Base-by-base conservation (phyloP, 2,797 vertebrate genomes). In the Gadopsis bispinosus region DNA sequence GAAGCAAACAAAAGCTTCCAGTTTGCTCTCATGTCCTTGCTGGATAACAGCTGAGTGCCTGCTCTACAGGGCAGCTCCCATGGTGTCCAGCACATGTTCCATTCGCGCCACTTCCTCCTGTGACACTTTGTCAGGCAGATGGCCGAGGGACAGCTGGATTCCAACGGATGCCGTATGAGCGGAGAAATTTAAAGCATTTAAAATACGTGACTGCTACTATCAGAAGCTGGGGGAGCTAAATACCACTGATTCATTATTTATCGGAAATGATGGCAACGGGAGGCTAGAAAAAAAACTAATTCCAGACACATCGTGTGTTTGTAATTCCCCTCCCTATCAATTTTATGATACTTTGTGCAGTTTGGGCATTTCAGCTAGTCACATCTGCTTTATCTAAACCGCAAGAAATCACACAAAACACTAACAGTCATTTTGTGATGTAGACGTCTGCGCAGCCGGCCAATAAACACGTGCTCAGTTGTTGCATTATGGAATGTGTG, bases 391-490 rank as follows among this genome's bases (percentile, higher is more conserved):
- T 86, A 79, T 90, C 77, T 85, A 88, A 89, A 93, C 88, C 90
- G 91, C 81, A 54, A 88, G 88, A 92, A 89, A 83, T 89, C 83
- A 79, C 84, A 67, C 62, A 62, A 89, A 92, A 93, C 86, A 91
- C 83, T 88, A 88, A 88, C 86, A 86, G 87, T 90, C 85, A 65
- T 69, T 62, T 81, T 79, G 77, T 94, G 89, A 94, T 92, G 75
- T 83, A 94, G 73, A 87, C 55, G 88, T 92, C 88, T 88, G 89
- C 62, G 22, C 47, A 6, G 64, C 68, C 60, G 60, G 90, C 93
- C 93, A 94, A 92, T 95, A 94, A 95, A 95, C 93, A 94, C 48
- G 59, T 22, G 22, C 33, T 73, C 55, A 41, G 59, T 60, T 45
- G 33, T 47, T 77, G 80, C 71, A 63, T 51, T 63, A 39, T 81